Evolutionary conservation across 2,113 vertebrate genomes (phyloP).

Genomic region (Acanthisitta chloris): DNA sequence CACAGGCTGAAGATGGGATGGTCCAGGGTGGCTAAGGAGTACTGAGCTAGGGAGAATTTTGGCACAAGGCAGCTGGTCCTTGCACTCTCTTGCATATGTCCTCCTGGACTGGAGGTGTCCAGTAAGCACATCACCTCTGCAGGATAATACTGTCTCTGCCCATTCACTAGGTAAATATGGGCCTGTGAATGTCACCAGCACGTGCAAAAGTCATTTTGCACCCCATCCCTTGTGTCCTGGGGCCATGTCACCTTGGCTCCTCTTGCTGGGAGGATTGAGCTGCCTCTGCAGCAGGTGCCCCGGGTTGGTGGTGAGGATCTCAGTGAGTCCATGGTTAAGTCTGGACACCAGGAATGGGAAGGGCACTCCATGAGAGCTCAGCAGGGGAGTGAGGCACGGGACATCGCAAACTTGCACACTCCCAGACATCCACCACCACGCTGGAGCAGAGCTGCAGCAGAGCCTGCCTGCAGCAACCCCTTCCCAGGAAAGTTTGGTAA

Average conservation of each 20-base stretch:
- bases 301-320: background rate
- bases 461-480: background rate
- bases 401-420: background rate
- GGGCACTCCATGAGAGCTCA: accelerated
- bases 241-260: background rate
- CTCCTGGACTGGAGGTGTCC: background rate
- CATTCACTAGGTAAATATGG: background rate
- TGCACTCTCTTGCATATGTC: background rate
- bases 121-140: background rate
- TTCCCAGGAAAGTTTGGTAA: background rate
- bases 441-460: accelerated
- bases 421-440: accelerated
- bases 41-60: background rate
- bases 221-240: background rate
- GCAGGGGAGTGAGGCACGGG: accelerated
- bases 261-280: background rate
- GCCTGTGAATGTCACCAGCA: background rate
- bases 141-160: background rate
- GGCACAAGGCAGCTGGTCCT: background rate
- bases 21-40: background rate
- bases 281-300: accelerated
- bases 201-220: accelerated
- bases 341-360: background rate
- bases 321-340: accelerated
- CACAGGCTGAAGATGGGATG: background rate